Evolutionary conservation across 2,113 vertebrate genomes (phyloP).

Genomic region (Nycticryphes semicollaris): DNA sequence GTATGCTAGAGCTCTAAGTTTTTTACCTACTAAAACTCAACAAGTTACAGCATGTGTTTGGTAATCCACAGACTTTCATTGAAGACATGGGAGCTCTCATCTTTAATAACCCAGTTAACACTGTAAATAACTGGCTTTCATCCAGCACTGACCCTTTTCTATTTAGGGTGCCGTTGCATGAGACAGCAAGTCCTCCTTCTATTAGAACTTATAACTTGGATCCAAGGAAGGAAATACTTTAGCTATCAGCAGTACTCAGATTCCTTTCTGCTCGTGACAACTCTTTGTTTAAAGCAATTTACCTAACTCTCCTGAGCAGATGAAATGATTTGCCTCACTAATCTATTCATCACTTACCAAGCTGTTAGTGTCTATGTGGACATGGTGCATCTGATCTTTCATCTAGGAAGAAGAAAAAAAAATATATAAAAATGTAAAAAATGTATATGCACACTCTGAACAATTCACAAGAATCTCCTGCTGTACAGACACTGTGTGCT

Average conservation of each 20-base stretch:
- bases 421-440: neutral
- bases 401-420: neutral
- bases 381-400: neutral
- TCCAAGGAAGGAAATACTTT: neutral
- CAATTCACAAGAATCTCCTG: neutral
- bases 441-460: neutral
- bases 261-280: neutral
- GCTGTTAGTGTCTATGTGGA: neutral
- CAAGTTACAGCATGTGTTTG: neutral
- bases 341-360: neutral
- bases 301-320: neutral
- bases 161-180: neutral
- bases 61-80: neutral
- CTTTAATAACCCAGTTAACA: neutral
- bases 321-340: neutral
- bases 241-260: neutral
- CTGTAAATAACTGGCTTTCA: neutral
- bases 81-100: neutral
- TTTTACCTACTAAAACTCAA: neutral
- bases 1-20: neutral
- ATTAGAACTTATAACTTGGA: neutral
- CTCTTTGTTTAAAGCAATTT: conserved; percentile 3
- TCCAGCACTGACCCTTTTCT: neutral
- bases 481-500: neutral
- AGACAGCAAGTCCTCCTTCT: neutral